These are phyloP conservation scores for Myiopsitta monachus DNA, from an alignment of 2,113 vertebrate species.

Conservation along the genomic window DNA sequence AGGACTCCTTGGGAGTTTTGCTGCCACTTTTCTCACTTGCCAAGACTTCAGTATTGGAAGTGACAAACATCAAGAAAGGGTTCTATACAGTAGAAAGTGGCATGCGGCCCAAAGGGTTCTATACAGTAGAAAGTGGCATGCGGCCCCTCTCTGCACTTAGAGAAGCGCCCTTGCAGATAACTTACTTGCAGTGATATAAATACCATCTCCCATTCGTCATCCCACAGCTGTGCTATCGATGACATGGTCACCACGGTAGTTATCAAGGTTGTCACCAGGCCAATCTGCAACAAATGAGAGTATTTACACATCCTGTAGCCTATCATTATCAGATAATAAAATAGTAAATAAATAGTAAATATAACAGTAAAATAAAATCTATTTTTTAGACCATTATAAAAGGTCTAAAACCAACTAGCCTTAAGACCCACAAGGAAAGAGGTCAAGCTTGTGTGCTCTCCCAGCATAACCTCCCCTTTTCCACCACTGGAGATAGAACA, in stretches of 20 bases:
- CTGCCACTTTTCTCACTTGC: not conserved
- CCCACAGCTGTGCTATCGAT: constrained; percentile 89
- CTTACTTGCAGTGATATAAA: constrained; percentile 89
- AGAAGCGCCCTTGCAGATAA: not conserved
- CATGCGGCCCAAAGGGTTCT: not conserved
- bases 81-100: not conserved
- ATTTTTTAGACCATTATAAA: no score
- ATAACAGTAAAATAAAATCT: not conserved
- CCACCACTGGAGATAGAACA: not conserved
- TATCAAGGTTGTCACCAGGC: constrained; percentile 81
- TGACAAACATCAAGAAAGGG: not conserved
- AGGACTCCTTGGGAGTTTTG: not conserved
- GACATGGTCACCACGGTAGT: constrained; percentile 86
- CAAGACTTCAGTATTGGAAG: not conserved
- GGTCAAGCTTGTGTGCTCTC: not conserved
- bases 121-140: not conserved
- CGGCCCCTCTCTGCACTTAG: not conserved
- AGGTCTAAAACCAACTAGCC: fast-evolving
- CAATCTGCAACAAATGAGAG: constrained; percentile 77
- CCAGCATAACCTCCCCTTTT: not conserved
- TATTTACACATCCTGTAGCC: not conserved
- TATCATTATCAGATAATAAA: no score
- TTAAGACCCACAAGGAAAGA: not conserved
- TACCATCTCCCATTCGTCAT: constrained; percentile 90
- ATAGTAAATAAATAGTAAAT: not conserved